Conservation (phyloP, 2,888 invertebrate species). For the Rhingia rostrata region DNA sequence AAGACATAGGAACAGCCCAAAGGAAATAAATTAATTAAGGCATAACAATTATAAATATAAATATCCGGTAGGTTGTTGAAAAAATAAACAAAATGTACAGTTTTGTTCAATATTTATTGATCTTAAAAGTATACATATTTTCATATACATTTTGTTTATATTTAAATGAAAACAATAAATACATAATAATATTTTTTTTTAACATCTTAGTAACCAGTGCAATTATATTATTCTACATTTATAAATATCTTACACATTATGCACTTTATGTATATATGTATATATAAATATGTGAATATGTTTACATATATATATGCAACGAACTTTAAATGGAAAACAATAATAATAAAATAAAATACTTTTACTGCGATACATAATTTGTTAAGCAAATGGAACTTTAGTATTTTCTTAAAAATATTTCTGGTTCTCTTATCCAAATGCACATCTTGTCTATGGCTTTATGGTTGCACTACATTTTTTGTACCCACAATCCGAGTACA, state of each 20-base stretch:
- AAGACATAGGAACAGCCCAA: too few species aligned
- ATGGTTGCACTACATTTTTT: background rate
- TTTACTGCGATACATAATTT: slow-evolving; percentile 19
- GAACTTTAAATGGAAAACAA: slow-evolving; percentile 16
- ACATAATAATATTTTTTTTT: slow-evolving; percentile 57
- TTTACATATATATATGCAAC: slow-evolving; percentile 31
- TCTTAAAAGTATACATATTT: slow-evolving; percentile 57
- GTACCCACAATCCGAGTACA: slow-evolving; percentile 23
- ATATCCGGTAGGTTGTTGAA: too few species aligned
- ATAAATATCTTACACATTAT: slow-evolving; percentile 51
- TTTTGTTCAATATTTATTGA: slow-evolving; percentile 61
- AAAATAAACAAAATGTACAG: background rate
- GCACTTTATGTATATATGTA: slow-evolving; percentile 7
- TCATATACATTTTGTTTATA: slow-evolving; percentile 46
- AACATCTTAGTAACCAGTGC: slow-evolving; percentile 72
- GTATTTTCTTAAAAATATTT: slow-evolving; percentile 10
- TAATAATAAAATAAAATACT: slow-evolving; percentile 6
- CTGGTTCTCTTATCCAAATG: background rate
- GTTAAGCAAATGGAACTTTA: slow-evolving; percentile 54
- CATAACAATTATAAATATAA: too few species aligned
- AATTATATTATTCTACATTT: slow-evolving; percentile 58
- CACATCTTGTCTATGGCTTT: background rate
- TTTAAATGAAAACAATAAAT: slow-evolving; percentile 65
- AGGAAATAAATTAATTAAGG: too few species aligned
- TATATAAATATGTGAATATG: slow-evolving; percentile 23